Evolutionary conservation across 37 sponge, comb jelly and placozoan genomes (phyloP).

Genomic region (Diacarnus erythraeanus): DNA sequence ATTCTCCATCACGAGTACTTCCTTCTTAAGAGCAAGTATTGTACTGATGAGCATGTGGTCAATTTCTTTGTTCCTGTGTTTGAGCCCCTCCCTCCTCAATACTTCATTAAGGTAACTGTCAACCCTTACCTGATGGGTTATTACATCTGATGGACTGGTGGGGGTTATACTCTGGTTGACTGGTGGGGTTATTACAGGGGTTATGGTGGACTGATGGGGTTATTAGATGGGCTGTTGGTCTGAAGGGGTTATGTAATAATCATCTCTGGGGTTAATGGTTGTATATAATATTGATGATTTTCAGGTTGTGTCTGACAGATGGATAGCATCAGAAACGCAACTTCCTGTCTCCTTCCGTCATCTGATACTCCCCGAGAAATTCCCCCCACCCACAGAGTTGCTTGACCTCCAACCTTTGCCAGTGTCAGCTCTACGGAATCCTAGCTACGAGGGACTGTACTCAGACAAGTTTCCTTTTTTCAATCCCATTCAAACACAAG

Average conservation of each 20-base stretch:
- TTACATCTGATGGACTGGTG: too few relatives aligned
- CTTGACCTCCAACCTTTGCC: slow-evolving; percentile 98
- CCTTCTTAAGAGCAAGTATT: slow-evolving; percentile 94
- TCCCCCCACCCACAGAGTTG: slow-evolving; percentile 96
- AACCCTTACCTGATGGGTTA: not conserved
- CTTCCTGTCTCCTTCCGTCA: slow-evolving; percentile 97
- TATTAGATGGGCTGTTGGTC: too few relatives aligned
- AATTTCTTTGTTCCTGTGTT: slow-evolving; percentile 97
- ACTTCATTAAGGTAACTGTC: slow-evolving; percentile 77
- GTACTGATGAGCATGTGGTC: slow-evolving; percentile 84
- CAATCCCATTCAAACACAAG: slow-evolving; percentile 98
- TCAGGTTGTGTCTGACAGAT: slow-evolving; percentile 53
- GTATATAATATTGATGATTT: not conserved
- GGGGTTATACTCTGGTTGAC: not conserved
- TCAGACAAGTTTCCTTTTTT: slow-evolving; percentile 88
- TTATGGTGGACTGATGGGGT: too few relatives aligned
- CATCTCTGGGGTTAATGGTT: too few relatives aligned
- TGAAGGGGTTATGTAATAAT: too few relatives aligned
- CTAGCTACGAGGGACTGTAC: slow-evolving; percentile 83
- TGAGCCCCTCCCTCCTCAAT: slow-evolving; percentile 99
- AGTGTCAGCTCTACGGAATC: slow-evolving; percentile 88
- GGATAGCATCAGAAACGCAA: slow-evolving; percentile 90
- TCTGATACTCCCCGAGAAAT: slow-evolving; percentile 97
- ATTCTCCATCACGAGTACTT: slow-evolving; percentile 96
- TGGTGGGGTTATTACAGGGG: too few relatives aligned